Evolutionary conservation across 1,140 invertebrate genomes (phyloP).

Genomic region (Drosophila punjabiensis): DNA sequence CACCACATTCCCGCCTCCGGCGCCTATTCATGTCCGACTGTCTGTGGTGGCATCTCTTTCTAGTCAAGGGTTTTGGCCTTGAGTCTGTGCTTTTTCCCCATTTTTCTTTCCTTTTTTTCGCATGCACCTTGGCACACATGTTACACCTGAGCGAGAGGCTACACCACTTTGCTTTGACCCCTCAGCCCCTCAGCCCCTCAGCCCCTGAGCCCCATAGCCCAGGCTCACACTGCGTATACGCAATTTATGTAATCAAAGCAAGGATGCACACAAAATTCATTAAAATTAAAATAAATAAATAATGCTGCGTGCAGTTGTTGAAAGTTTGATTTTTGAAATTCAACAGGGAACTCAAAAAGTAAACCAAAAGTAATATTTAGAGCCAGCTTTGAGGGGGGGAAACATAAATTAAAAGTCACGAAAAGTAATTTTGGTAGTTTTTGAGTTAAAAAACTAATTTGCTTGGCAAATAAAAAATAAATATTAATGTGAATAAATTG

Average conservation of each 20-base stretch:
- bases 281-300: constrained; percentile 52
- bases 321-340: constrained; percentile 11
- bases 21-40: constrained; percentile 50
- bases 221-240: constrained; percentile 38
- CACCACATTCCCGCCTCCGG: constrained; percentile 5
- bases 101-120: constrained; percentile 24
- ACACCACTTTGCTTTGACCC: constrained; percentile 5
- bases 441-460: constrained; percentile 4
- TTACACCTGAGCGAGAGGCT: constrained; percentile 26
- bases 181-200: neutral
- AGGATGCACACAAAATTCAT: constrained; percentile 11
- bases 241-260: constrained; percentile 46
- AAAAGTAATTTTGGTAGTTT: neutral
- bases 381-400: neutral
- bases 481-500: neutral
- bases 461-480: neutral
- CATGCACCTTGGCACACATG: constrained; percentile 57
- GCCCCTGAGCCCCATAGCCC: neutral
- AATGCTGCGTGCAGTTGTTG: constrained; percentile 10
- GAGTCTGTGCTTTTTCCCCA: constrained; percentile 38
- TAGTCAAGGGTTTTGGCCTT: constrained; percentile 52
- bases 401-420: neutral
- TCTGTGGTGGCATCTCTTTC: constrained; percentile 46
- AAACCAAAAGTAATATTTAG: neutral
- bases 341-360: neutral